Base-by-base conservation (phyloP, 1,140 invertebrate species). In the Coenobita brevimanus region DNA sequence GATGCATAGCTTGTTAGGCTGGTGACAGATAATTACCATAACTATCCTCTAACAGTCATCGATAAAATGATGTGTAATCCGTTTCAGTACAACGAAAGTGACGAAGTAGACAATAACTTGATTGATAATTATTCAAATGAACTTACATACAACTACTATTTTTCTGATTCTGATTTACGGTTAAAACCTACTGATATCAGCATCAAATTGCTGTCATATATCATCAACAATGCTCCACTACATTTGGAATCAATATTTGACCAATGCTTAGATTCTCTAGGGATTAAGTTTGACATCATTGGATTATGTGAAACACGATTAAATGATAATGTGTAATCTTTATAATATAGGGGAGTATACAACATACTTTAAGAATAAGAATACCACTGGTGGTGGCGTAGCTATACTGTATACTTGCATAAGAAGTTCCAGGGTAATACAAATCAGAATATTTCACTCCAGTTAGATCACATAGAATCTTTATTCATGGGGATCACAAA, bases 161-260 rank as follows among this genome's bases (percentile, higher is more conserved):
- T 64, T 21, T 24, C 3, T 64, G 64, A 69, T 27, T 69, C 64
- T 27, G 24, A 69, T 30, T n/a, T n/a, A n/a, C n/a, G n/a, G n/a
- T n/a, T n/a, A n/a, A n/a, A n/a, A n/a, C n/a, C n/a, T n/a, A n/a
- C 64, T 6, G 64, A 8, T 69, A 30, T 36, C 24, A 69, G 38
- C 64, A 27, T 69, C 64, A 69, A 69, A 33, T 27, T 69, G 64
- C 38, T 69, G 24, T 30, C 64, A 27, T 69, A 8, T 69, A 69
- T 33, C 64, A 27, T 69, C 6, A 69, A 17, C 64, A 69, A 36
- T 13, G 64, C 38, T 30, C 24, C 24, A 69, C 24, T 69, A 13
- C 64, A 69, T 36, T 17, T 69, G 30, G 24, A 69, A 33, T 69
- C 64, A 69, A 33, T 69, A 27, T 69, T 69, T 69, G 64, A 27